Percentiles rank a stretch among this genome's conserved stretches.
phyloP scores from a whole-genome alignment of 53 echinoderm and acorn worm species.

The Patiria pectinifera region DNA sequence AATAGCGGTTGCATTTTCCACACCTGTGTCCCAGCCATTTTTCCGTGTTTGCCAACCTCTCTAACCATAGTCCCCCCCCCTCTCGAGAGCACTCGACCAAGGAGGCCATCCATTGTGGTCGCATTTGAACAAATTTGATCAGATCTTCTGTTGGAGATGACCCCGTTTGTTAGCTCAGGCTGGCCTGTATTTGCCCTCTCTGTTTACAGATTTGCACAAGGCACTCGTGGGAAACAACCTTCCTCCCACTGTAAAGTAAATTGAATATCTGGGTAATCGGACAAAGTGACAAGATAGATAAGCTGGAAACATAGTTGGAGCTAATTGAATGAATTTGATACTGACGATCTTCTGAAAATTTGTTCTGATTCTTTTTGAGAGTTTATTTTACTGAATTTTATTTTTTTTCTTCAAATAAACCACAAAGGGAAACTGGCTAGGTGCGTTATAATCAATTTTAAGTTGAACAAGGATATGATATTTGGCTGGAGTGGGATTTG shows the following conservation, averaged over 20 bases:
- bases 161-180: conserved; percentile 43
- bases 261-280: not conserved
- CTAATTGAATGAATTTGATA: too few species aligned
- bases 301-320: not conserved
- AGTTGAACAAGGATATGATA: too few species aligned
- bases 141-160: conserved; percentile 46
- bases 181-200: conserved; percentile 25
- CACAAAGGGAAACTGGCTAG: too few species aligned
- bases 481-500: too few species aligned
- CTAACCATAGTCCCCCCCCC: not conserved
- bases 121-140: conserved; percentile 56
- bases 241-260: not conserved
- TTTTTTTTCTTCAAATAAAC: too few species aligned
- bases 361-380: too few species aligned
- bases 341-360: too few species aligned
- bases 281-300: not conserved
- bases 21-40: conserved; percentile 10
- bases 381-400: too few species aligned
- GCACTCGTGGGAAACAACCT: conserved; percentile 14
- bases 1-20: not conserved
- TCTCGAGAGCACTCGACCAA: conserved; percentile 29
- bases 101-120: conserved; percentile 28
- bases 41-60: conserved; percentile 39
- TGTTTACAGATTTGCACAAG: conserved; percentile 42
- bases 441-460: too few species aligned